Base-by-base conservation (phyloP, 2,888 invertebrate species). In the Erebia palarica region DNA sequence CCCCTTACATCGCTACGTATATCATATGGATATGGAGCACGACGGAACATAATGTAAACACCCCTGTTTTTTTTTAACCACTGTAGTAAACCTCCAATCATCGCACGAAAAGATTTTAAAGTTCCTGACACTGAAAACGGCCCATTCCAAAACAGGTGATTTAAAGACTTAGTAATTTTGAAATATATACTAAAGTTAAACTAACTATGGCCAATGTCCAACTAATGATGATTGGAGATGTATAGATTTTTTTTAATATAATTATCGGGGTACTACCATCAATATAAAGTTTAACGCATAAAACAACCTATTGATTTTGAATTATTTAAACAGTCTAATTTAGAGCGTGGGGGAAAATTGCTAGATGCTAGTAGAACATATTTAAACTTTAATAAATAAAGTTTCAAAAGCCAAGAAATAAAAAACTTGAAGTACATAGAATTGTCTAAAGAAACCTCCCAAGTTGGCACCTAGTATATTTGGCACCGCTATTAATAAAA, bases 401-500 rank as follows among this genome's bases (percentile, higher is more conserved):
- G 60, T 63, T 44, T 65, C 7, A 47, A 49, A 44, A 18, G 42
- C 49, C 21, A 44, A 13, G 55, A 10, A 57, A 16, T 47, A 44
- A 57, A 10, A 72, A 49, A 44, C 36, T 57, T 36, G 76, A 70
- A 78, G 79, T 77, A 76, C 78, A 49, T 63, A 14, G 49, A 63
- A 63, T 49, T 21, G 63, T 63, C 49, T 49, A 63, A 63, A 63
- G 4, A 13, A 49, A 80, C 64, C 61, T 55, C 57, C 71, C 60
- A 57, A 75, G 75, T 91, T 91, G 91, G 90, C 91, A 91, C 91
- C 91, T 86, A 79, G 77, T 84, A 81, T 90, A 81, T 90, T 91
- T 91, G 92, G 91, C 92, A 91, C 90, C 91, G 81, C 86, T 86
- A 87, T 85, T 87, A 80, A 80, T 73, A 18, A 13, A 18, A 13